Conservation (phyloP, 2,797 vertebrate genomes). For the Enteromius mattozi region DNA sequence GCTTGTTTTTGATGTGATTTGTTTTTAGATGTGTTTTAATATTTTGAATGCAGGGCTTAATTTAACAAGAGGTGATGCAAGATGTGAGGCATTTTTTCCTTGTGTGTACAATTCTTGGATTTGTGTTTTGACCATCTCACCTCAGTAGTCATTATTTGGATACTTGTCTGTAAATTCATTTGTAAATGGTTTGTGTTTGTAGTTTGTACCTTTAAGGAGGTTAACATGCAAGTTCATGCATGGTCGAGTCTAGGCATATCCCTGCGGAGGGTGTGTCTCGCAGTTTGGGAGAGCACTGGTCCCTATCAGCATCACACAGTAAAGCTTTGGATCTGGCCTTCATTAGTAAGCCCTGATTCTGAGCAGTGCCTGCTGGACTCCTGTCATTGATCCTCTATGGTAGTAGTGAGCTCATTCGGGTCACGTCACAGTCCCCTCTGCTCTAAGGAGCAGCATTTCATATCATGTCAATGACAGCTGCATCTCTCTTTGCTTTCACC, state of each 20-base stretch:
- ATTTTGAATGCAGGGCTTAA: too few species aligned
- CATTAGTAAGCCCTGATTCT: slow-evolving; percentile 71
- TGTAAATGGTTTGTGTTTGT: neutral
- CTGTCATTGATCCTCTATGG: slow-evolving; percentile 79
- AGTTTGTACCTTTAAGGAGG: neutral
- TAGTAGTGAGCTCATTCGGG: slow-evolving; percentile 73
- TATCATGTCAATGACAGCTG: slow-evolving; percentile 75
- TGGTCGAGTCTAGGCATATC: slow-evolving; percentile 24
- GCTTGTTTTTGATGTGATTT: too few species aligned
- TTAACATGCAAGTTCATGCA: neutral
- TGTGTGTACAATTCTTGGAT: too few species aligned
- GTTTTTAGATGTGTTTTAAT: too few species aligned
- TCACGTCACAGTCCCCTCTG: slow-evolving; percentile 76
- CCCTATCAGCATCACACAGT: slow-evolving; percentile 67
- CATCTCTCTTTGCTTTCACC: slow-evolving; percentile 62
- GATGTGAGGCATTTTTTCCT: too few species aligned
- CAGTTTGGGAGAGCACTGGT: slow-evolving; percentile 26
- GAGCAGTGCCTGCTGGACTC: slow-evolving; percentile 75
- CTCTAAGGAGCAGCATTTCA: slow-evolving; percentile 76
- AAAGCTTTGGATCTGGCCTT: slow-evolving; percentile 76
- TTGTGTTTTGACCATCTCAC: neutral
- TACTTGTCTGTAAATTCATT: neutral
- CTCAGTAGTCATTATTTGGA: neutral
- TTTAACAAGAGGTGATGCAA: too few species aligned
- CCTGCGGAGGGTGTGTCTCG: slow-evolving; percentile 6